Percentiles rank a stretch among this genome's conserved stretches.
Conservation (phyloP, 2,888 invertebrate genomes). For the Apotomis capreana region DNA sequence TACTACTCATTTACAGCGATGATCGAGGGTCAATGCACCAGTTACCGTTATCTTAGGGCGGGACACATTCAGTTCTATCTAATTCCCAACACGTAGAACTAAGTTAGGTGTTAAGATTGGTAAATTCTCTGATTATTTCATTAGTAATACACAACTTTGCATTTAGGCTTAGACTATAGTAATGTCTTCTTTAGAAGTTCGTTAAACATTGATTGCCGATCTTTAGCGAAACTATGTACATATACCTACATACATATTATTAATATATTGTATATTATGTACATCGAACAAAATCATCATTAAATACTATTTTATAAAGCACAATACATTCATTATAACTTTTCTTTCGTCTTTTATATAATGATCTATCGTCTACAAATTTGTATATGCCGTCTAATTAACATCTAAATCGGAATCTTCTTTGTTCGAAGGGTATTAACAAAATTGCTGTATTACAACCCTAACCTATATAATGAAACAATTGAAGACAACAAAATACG, state of each 20-base stretch:
- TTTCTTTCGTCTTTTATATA: too few species aligned
- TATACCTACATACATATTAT: too few species aligned
- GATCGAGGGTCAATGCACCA: constrained; percentile 63
- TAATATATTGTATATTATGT: too few species aligned
- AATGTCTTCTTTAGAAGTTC: neutral
- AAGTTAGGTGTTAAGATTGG: constrained; percentile 25
- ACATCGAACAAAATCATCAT: too few species aligned
- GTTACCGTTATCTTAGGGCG: constrained; percentile 65
- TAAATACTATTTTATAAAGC: too few species aligned
- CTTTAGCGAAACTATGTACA: neutral
- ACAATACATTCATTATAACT: too few species aligned
- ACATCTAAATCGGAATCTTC: constrained; percentile 5
- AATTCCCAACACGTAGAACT: constrained; percentile 34
- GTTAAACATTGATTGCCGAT: neutral
- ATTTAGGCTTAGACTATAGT: neutral
- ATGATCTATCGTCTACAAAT: neutral
- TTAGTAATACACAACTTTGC: neutral
- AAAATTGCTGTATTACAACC: constrained; percentile 6
- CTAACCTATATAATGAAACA: constrained; percentile 11
- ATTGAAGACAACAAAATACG: constrained; percentile 15
- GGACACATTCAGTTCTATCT: constrained; percentile 51
- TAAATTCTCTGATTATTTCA: constrained; percentile 7
- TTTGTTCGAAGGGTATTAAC: neutral
- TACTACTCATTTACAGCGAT: constrained; percentile 67
- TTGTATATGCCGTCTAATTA: neutral